Base-by-base conservation (phyloP, 2,888 invertebrate genomes). In the Nipponacmea schrenckii region DNA sequence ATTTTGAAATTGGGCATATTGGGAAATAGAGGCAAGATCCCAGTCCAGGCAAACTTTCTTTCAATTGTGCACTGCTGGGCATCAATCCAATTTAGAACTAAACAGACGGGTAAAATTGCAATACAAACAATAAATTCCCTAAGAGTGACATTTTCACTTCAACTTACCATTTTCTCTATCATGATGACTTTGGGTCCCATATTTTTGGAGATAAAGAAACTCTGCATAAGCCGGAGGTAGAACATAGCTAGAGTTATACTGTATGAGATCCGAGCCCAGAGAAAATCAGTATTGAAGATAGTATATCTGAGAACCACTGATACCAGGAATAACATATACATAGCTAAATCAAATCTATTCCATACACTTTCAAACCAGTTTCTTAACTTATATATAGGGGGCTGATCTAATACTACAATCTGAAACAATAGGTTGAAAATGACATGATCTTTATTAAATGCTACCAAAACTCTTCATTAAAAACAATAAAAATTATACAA, bases 171-270 rank as follows among this genome's bases (percentile, higher is more conserved):
- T 76, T 80, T 82, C 31, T 81, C 80, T 27, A 89, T 88, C 88
- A 89, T 89, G 78, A 89, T 86, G 71, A 89, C 88, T 77, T 89
- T 89, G 1, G 89, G 89, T 67, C 89, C 89, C 64, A 89, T 84
- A 67, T 86, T 84, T 74, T 85, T 85, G 71, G 82, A 80, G 7
- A 85, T 86, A 75, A 84, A 88, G 80, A 88, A 88, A 62, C 77
- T 76, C 78, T 88, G 86, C 84, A 88, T 85, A 70, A 87, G 84
- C 17, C 89, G 76, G 67, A 89, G 76, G 77, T 82, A 88, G 80
- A 81, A 85, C 81, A 89, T 80, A 66, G 82, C 77, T 39, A 89
- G 77, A 0, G 86, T 84, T 39, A 87, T 70, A 64, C 84, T 83
- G 81, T 89, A 88, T 64, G 79, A 70, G 65, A 84, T 80, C n/a